Conservation (phyloP, 2,113 vertebrate species). For the Sceloporus undulatus region DNA sequence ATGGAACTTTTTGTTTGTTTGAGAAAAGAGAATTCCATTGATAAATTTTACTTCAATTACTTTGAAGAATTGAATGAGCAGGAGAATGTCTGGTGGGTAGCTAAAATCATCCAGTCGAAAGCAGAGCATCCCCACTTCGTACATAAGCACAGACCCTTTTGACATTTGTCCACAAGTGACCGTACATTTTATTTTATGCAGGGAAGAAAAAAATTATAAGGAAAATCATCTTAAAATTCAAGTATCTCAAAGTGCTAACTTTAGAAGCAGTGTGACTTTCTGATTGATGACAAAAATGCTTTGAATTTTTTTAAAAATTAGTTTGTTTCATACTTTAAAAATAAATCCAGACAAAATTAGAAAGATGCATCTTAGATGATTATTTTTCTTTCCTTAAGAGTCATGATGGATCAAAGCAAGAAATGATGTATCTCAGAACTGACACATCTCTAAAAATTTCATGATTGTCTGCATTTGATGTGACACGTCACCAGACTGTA, state of each 20-base stretch:
- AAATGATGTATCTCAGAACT: constrained; percentile 54
- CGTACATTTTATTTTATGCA: background rate
- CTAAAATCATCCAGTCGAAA: background rate
- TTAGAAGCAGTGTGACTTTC: constrained; percentile 31
- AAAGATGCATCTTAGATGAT: constrained; percentile 49
- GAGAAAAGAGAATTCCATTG: background rate
- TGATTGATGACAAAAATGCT: constrained; percentile 56
- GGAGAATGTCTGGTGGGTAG: background rate
- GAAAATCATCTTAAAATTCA: background rate
- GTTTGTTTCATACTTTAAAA: constrained; percentile 58
- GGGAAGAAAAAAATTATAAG: background rate
- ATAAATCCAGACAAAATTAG: constrained; percentile 49
- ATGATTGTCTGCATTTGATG: constrained; percentile 63
- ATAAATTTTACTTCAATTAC: fast-evolving
- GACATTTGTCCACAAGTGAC: background rate
- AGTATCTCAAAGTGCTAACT: constrained; percentile 8
- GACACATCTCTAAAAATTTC: constrained; percentile 60
- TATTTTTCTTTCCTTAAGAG: constrained; percentile 63
- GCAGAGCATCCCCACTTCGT: background rate
- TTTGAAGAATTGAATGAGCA: background rate
- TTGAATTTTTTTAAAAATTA: constrained; percentile 40
- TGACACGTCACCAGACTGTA: constrained; percentile 39
- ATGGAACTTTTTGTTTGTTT: background rate
- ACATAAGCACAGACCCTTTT: background rate
- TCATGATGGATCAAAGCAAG: constrained; percentile 56